Conservation (phyloP, 2,888 invertebrate species). For the Lepidocyrtinus sp. region DNA sequence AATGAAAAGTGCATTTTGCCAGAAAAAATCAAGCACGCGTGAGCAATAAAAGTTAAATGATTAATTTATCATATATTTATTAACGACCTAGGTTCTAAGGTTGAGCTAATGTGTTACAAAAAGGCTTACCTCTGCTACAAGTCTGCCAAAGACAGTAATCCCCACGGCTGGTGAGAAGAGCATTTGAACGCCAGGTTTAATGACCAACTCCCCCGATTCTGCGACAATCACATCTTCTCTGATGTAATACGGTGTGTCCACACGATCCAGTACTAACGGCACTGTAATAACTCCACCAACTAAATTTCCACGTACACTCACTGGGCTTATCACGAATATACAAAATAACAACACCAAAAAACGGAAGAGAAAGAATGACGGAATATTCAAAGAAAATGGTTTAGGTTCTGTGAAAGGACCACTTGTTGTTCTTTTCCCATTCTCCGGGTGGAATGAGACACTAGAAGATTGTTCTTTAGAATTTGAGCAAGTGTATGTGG, state of each 20-base stretch:
- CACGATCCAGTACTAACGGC: conserved; percentile 63
- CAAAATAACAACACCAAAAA: conserved; percentile 24
- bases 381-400: conserved; percentile 12
- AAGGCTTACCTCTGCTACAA: conserved; percentile 89
- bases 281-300: conserved; percentile 66
- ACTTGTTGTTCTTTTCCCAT: conserved; percentile 50
- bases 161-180: conserved; percentile 94
- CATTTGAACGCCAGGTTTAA: conserved; percentile 92
- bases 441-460: no score
- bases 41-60: no score
- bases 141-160: conserved; percentile 90
- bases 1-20: no score
- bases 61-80: no score
- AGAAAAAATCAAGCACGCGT: no score
- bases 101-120: neutral
- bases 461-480: no score
- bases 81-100: no score
- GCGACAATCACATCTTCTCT: conserved; percentile 87
- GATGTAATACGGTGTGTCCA: conserved; percentile 80
- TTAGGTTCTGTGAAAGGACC: conserved; percentile 27
- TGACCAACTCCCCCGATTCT: conserved; percentile 83
- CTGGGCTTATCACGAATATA: conserved; percentile 32
- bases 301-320: conserved; percentile 46
- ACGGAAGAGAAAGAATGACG: conserved; percentile 24
- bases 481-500: no score